Evolutionary conservation across 2,797 vertebrate genomes (phyloP), one percentile per base, ranked within the genome.

Genomic region (Apogon hyalosoma): DNA sequence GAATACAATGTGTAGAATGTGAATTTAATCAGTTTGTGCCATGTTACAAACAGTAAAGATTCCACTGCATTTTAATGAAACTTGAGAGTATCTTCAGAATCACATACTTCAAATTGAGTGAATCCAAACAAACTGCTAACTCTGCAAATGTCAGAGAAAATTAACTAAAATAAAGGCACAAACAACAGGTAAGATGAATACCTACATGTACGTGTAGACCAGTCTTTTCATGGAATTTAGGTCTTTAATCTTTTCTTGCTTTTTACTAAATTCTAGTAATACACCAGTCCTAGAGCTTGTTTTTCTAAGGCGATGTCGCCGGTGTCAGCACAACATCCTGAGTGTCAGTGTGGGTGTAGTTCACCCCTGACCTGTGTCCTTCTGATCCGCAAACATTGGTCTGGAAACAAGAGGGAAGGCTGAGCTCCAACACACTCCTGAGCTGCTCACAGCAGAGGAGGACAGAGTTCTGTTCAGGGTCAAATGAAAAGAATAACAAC

Each of bases 391-490:
- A 75, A 31, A 89, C 82, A 24, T 67, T 31, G 63, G 71, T 58
- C 56, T 79, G 71, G 67, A 80, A 53, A 81, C 52, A 7, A 5
- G 91, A 21, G 1, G 85, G 72, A 77, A 97, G 90, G 84, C 87
- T 93, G 85, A 93, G 88, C n/a, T 93, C 87, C 77, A 97, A 73
- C 12, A 91, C 88, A 0, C 85, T 91, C 79, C 92, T 90, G 0
- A 99, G 92, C 88, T 94, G 92, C 28, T 94, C 89, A 74, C 92
- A 94, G 74, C 96, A 98, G 73, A 89, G 89, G 64, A 88, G 88
- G 75, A 97, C 83, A 21, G 94, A 91, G 73, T 88, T 94, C 97
- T 99, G 91, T 15, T 59, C 12, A 24, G 63, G 63, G 51, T 45
- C 46, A 86, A 7, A 60, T 56, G 11, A 7, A 57, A 55, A 58